Base-by-base conservation (phyloP, 2,113 vertebrate genomes). In the Siniperca chuatsi region DNA sequence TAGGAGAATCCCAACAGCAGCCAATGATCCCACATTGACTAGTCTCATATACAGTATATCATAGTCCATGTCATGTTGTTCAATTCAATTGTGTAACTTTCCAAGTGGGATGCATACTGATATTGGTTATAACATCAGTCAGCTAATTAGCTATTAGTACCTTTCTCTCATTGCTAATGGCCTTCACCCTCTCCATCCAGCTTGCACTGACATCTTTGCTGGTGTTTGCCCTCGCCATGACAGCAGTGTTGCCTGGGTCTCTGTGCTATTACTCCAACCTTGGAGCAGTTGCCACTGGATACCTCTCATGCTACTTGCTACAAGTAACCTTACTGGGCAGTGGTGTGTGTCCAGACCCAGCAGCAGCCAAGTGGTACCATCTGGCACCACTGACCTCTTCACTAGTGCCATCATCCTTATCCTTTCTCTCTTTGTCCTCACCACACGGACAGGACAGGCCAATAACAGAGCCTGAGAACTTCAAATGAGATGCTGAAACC, bases 181-280 rank as follows among this genome's bases (percentile, higher is more conserved):
- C 73, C 33, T 92, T 94, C 40, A 67, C 73, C 73, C 91, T 95
- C 7, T 55, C 91, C 88, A 75, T 89, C 33, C 77, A 90, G 87
- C 95, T 78, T 81, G 55, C 90, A 52, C 46, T 70, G 2, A 80
- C 82, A 8, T 16, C 8, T 2, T 86, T 88, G 1, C 54, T 93
- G n/a, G 94, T 94, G 50, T 92, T 95, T 70, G 65, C 70, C 46
- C 15, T 94, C 11, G 89, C 93, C 10, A 7, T 94, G 86, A 50
- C 40, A 46, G 40, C 83, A 25, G 84, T 86, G 44, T 84, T 95
- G 42, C 92, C 93, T 0, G 92, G 93, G 18, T 93, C 87, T 0
- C 86, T 70, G 12, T 91, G 87, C 72, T 93, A 86, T 87, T 93
- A 88, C 79, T 93, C 75, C 0, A 84, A 92, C 52, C 78, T 83